Evolutionary conservation across 2,888 invertebrate genomes (phyloP).

Genomic region (Pheosia gnoma): DNA sequence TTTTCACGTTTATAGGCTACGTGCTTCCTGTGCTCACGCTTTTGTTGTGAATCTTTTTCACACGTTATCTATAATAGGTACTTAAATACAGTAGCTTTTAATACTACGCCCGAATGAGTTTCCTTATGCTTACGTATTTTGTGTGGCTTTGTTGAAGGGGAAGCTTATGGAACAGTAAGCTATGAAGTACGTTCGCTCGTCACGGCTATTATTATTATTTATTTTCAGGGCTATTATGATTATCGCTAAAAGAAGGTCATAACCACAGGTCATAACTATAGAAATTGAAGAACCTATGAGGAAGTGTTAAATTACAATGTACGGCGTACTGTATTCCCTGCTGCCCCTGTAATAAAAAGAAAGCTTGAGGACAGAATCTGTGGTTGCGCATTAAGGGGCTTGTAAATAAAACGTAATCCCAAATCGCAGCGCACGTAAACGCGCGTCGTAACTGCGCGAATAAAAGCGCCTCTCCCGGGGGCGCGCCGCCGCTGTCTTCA

Average conservation of each 20-base stretch:
- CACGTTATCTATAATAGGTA: background rate
- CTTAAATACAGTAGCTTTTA: background rate
- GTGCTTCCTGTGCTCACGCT: background rate
- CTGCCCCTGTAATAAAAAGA: background rate
- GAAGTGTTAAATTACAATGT: background rate
- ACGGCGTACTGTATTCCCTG: background rate
- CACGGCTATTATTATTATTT: no score
- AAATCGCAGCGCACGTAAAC: background rate
- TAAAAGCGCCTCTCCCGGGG: background rate
- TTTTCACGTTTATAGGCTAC: background rate
- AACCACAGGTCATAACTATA: no score
- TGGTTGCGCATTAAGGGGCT: background rate
- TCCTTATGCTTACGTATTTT: no score
- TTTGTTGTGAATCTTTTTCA: background rate
- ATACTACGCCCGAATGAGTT: no score
- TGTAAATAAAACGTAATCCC: slow-evolving; percentile 5
- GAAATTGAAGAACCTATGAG: background rate
- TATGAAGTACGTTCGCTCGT: no score
- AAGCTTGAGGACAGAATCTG: background rate
- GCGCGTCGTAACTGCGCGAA: background rate
- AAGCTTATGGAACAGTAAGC: no score
- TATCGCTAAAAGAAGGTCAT: no score
- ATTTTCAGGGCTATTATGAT: no score
- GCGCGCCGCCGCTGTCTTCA: background rate
- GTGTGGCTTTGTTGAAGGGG: no score